phyloP scores from a whole-genome alignment of 2,888 invertebrate species.

The Netelia inedita region DNA sequence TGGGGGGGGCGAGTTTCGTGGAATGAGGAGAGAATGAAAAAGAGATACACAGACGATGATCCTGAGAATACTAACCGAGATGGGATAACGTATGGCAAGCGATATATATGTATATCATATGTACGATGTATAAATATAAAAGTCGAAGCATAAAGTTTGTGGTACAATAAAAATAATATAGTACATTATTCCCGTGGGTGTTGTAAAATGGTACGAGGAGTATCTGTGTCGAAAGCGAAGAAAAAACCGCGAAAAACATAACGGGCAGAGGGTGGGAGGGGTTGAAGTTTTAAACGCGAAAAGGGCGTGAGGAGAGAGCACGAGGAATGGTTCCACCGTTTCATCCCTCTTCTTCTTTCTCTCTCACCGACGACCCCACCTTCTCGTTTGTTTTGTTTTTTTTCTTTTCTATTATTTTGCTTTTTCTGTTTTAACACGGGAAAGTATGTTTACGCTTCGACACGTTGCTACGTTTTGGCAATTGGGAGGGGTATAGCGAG shows the following conservation, averaged over 20 bases:
- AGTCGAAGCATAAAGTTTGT: constrained; percentile 15
- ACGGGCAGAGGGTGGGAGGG: background rate
- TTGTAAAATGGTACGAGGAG: constrained; percentile 42
- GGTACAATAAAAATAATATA: constrained; percentile 43
- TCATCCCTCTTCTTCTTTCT: constrained; percentile 36
- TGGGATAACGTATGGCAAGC: constrained; percentile 28
- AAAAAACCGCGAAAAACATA: constrained; percentile 16
- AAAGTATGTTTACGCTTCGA: constrained; percentile 1
- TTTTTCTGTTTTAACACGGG: background rate
- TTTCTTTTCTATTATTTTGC: constrained; percentile 11
- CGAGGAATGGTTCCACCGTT: constrained; percentile 31
- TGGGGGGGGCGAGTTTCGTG: background rate
- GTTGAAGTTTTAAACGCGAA: background rate
- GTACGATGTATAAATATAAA: constrained; percentile 50
- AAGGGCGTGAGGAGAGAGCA: constrained; percentile 40
- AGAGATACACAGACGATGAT: constrained; percentile 36
- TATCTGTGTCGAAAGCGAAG: constrained; percentile 16
- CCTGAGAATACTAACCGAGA: constrained; percentile 38
- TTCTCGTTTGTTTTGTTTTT: constrained; percentile 10
- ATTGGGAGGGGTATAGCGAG: background rate
- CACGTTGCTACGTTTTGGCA: background rate
- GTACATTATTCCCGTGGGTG: constrained; percentile 18
- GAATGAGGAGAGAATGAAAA: constrained; percentile 38
- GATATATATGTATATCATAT: background rate
- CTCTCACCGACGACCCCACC: constrained; percentile 3